A percentile compares a stretch with the other conserved stretches of the same genome.
These are phyloP conservation scores for Pseudoatta argentina DNA, from an alignment of 1,140 invertebrate species.

Conservation along the genomic window DNA sequence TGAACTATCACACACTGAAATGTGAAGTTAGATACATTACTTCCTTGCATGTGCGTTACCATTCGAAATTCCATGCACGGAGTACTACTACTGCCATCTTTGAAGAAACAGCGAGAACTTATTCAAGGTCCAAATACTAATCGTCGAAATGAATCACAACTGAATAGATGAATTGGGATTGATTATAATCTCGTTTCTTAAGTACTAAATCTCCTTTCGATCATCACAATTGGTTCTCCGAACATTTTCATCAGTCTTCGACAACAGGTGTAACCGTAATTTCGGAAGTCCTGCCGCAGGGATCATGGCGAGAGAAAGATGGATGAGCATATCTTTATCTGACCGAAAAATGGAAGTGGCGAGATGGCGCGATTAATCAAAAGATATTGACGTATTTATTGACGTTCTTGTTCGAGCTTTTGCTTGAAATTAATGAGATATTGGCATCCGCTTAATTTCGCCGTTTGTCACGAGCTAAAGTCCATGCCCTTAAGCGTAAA, in stretches of 20 bases:
- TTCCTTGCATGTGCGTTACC: too few species aligned
- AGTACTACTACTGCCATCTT: too few species aligned
- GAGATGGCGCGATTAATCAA: conserved; percentile 11
- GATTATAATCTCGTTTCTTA: neutral
- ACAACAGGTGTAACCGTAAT: conserved; percentile 12
- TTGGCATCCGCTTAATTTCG: conserved; percentile 15
- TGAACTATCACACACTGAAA: too few species aligned
- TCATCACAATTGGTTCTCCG: neutral
- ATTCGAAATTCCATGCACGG: too few species aligned
- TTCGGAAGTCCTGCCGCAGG: neutral
- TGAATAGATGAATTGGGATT: neutral
- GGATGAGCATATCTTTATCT: neutral
- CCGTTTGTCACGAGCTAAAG: neutral
- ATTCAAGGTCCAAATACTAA: too few species aligned
- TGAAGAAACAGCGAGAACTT: too few species aligned
- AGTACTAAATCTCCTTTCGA: neutral
- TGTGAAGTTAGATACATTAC: too few species aligned
- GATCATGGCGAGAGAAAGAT: conserved; percentile 1
- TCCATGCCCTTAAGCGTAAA: neutral
- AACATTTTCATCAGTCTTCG: conserved; percentile 28
- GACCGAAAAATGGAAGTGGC: neutral
- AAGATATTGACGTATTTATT: neutral
- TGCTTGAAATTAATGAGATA: neutral
- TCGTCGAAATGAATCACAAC: neutral
- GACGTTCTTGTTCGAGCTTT: neutral